phyloP scores from a whole-genome alignment of 1,140 invertebrate genomes.

The Drosophila mauritiana region DNA sequence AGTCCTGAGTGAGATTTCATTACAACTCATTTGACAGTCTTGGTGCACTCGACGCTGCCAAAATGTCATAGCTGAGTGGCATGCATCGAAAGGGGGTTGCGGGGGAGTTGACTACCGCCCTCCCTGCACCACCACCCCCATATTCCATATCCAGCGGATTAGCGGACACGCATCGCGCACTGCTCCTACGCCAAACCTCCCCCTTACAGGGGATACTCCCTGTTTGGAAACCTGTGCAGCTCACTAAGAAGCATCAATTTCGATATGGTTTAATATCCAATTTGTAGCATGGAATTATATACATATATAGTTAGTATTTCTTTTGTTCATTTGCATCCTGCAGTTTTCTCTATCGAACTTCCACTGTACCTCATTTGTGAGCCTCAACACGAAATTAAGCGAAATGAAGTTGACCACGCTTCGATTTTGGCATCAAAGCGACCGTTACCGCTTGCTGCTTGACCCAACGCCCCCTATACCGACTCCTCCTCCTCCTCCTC shows the following conservation, averaged over 20 bases:
- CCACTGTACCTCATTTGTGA: constrained; percentile 31
- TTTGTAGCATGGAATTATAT: too few species aligned
- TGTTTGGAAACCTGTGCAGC: not conserved
- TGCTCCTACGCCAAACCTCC: constrained; percentile 7
- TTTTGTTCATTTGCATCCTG: too few species aligned
- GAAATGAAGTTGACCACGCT: constrained; percentile 83
- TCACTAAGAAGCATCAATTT: not conserved
- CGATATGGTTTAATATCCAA: too few species aligned
- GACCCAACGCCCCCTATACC: not conserved
- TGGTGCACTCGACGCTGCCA: constrained; percentile 81
- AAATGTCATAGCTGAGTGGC: constrained; percentile 82
- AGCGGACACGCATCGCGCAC: constrained; percentile 54
- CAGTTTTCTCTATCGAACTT: not conserved
- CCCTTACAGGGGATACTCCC: constrained; percentile 4
- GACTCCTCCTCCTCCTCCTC: too few species aligned
- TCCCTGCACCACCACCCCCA: not conserved
- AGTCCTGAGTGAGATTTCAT: constrained; percentile 79
- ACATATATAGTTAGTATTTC: too few species aligned
- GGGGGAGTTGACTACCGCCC: constrained; percentile 15
- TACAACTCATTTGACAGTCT: constrained; percentile 83
- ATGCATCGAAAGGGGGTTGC: constrained; percentile 51
- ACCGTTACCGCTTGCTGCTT: constrained; percentile 51
- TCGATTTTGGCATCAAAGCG: constrained; percentile 81
- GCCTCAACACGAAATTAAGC: constrained; percentile 76
- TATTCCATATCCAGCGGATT: constrained; percentile 47